These are phyloP conservation scores for Brachypterus glaber DNA, from an alignment of 2,888 invertebrate genomes.

Conservation along the genomic window DNA sequence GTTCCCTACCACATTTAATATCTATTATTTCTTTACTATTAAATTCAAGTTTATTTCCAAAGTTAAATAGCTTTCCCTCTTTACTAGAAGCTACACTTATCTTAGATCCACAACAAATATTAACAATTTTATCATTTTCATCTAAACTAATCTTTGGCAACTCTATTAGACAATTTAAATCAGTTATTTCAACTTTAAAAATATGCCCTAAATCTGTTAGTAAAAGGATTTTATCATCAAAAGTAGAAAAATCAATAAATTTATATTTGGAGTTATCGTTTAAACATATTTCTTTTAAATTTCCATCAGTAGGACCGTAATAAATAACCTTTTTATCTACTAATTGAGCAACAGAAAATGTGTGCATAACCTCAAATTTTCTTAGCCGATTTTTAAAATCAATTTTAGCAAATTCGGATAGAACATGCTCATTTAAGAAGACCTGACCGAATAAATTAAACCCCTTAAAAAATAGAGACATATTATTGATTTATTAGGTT, in stretches of 20 bases:
- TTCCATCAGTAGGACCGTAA: conserved; percentile 7
- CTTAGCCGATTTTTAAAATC: too few relatives aligned
- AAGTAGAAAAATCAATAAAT: conserved; percentile 21
- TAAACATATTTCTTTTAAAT: conserved; percentile 8
- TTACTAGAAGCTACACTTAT: conserved; percentile 42
- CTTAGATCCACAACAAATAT: conserved; percentile 42
- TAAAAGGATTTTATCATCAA: conserved; percentile 28
- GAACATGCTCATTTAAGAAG: conserved; percentile 18
- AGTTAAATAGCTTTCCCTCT: conserved; percentile 47
- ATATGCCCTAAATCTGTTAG: conserved; percentile 26
- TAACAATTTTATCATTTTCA: conserved; percentile 32
- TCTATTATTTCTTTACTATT: conserved; percentile 49
- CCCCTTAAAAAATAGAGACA: conserved; percentile 37
- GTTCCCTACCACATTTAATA: conserved; percentile 72
- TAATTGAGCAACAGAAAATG: conserved; percentile 21
- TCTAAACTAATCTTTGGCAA: conserved; percentile 22
- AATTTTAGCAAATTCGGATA: too few relatives aligned
- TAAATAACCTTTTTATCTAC: too few relatives aligned
- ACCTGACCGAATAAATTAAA: conserved; percentile 38
- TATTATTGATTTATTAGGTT: conserved; percentile 30
- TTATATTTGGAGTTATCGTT: too few relatives aligned
- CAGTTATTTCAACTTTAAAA: conserved; percentile 24
- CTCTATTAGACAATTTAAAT: conserved; percentile 16
- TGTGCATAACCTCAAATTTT: too few relatives aligned
- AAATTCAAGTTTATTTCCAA: conserved; percentile 49